Evolutionary conservation across 2,888 invertebrate genomes (phyloP).

Genomic region (Ormyrus rosae): DNA sequence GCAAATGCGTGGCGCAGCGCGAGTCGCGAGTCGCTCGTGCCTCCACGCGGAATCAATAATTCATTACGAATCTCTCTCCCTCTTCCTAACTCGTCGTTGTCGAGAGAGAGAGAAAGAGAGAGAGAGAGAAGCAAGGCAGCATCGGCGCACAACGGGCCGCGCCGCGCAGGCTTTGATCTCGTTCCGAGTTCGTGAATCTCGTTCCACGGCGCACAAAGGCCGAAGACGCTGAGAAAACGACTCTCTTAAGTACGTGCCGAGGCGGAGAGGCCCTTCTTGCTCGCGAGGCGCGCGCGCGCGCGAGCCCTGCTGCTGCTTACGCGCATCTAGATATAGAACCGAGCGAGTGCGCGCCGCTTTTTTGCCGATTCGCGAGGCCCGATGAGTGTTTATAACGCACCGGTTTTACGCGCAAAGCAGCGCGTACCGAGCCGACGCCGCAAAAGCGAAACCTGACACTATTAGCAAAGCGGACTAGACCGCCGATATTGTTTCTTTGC

Average conservation of each 20-base stretch:
- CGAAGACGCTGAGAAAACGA: constrained; percentile 20
- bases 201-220: constrained; percentile 6
- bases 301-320: background rate
- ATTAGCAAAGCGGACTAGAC: constrained; percentile 8
- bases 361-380: constrained; percentile 21
- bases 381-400: constrained; percentile 7
- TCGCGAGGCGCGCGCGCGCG: background rate
- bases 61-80: constrained; percentile 56
- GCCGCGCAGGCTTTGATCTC: constrained; percentile 53
- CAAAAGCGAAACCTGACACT: constrained; percentile 41
- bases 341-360: background rate
- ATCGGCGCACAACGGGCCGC: constrained; percentile 10
- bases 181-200: constrained; percentile 51
- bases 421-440: constrained; percentile 22
- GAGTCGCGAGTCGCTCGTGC: constrained; percentile 52
- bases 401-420: background rate
- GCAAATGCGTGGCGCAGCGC: constrained; percentile 55
- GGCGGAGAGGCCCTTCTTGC: constrained; percentile 4
- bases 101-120: background rate
- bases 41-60: constrained; percentile 59
- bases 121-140: background rate
- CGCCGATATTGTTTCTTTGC: constrained; percentile 16
- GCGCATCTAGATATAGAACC: constrained; percentile 13
- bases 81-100: constrained; percentile 10
- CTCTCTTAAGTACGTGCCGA: constrained; percentile 21